Evolutionary conservation across 23 tunicate species (phyloP).

Genomic region (Styela plicata): DNA sequence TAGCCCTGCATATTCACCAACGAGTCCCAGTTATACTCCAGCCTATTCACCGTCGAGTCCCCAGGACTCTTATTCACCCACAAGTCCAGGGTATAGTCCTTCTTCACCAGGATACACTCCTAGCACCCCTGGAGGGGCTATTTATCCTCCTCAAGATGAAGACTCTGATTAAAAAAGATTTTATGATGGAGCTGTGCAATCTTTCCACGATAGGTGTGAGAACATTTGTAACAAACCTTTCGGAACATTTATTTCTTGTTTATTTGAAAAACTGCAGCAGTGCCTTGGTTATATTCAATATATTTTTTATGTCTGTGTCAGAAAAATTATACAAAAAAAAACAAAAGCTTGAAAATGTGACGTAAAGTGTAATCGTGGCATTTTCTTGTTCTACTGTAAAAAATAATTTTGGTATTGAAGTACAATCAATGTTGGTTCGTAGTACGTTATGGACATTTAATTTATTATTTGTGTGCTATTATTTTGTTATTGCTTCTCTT

Average conservation of each 20-base stretch:
- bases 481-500: not conserved
- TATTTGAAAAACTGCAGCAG: not conserved
- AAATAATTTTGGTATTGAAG: not conserved
- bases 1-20: slow-evolving; percentile 58
- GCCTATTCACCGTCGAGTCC: slow-evolving; percentile 92
- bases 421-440: not conserved
- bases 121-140: slow-evolving; percentile 75
- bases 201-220: not conserved
- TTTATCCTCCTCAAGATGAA: slow-evolving; percentile 36
- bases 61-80: slow-evolving; percentile 60
- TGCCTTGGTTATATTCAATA: not conserved
- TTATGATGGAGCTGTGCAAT: not conserved
- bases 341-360: too few relatives aligned
- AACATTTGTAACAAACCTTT: not conserved
- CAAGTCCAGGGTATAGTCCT: slow-evolving; percentile 86
- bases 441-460: not conserved
- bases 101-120: slow-evolving; percentile 82
- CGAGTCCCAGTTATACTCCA: slow-evolving; percentile 70
- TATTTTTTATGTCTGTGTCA: not conserved
- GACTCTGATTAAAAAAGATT: slow-evolving; percentile 63
- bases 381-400: not conserved
- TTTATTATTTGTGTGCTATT: not conserved
- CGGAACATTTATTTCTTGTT: too few relatives aligned
- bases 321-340: too few relatives aligned
- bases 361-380: not conserved